Evolutionary conservation across 2,113 vertebrate genomes (phyloP).

Genomic region (Regulus satrapa): DNA sequence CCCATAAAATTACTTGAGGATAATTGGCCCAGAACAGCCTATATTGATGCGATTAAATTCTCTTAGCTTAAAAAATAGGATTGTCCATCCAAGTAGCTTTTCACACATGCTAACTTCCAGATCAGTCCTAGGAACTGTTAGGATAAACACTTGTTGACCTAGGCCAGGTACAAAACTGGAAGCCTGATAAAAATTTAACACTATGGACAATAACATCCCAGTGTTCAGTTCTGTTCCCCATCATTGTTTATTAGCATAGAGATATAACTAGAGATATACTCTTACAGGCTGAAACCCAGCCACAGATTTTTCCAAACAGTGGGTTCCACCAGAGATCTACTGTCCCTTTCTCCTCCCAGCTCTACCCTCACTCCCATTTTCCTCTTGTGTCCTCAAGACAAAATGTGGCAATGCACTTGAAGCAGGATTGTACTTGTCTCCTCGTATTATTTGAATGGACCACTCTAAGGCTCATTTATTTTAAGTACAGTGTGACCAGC

Average conservation of each 20-base stretch:
- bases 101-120: neutral
- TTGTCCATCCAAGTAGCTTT: neutral
- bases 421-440: neutral
- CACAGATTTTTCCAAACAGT: neutral
- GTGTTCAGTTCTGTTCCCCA: neutral
- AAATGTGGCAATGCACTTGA: neutral
- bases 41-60: neutral
- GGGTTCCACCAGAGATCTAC: neutral
- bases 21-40: neutral
- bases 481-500: neutral
- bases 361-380: neutral
- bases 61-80: neutral
- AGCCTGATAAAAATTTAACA: neutral
- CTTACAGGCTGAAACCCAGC: neutral
- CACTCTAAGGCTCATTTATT: neutral
- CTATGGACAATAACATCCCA: neutral
- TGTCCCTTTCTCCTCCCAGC: neutral
- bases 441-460: neutral
- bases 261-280: neutral
- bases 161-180: neutral
- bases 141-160: neutral
- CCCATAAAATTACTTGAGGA: neutral
- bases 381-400: neutral
- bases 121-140: neutral
- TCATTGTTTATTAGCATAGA: neutral